Evolutionary conservation across 2,113 vertebrate genomes (phyloP), one percentile per base, ranked within the genome.

Genomic region (Leptodactylus fuscus): DNA sequence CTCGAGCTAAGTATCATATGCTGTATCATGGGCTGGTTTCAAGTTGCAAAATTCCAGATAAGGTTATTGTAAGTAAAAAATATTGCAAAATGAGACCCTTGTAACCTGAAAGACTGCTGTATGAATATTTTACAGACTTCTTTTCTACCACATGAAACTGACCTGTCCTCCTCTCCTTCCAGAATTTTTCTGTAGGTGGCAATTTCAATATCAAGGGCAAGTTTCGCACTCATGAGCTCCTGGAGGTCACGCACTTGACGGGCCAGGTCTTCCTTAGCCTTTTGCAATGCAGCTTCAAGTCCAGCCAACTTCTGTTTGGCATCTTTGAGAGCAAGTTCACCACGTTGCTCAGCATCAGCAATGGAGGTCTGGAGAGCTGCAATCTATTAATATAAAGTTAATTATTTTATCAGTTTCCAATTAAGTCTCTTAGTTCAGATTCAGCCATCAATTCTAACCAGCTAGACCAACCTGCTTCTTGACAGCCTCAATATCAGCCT

Each of bases 391-490:
- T 67, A 65, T 46, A 2, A 67, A 18, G 8, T 24, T 9, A 20
- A 46, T n/a, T 79, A 38, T 80, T 1, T 11, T 38, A 2, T 34
- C 15, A 3, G 58, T 55, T 55, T 0, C 16, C 32, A 36, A 55
- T 11, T 1, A 0, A 49, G 16, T 48, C 13, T 48, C 5, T n/a
- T n/a, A 78, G n/a, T n/a, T n/a, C n/a, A n/a, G n/a, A n/a, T n/a
- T n/a, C n/a, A n/a, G n/a, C n/a, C n/a, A n/a, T n/a, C n/a, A n/a
- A n/a, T n/a, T n/a, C n/a, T n/a, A n/a, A n/a, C n/a, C n/a, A n/a
- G n/a, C n/a, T n/a, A n/a, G 75, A 41, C 46, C 91, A 88, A 98
- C 98, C 95, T 99, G 97, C 89, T 92, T 95, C 90, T 97, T 99
- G 87, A 96, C 90, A 0, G 89, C 84, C 53, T 98, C 96, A 0